Base-by-base conservation (phyloP, 2,888 invertebrate species). In the Phyllotreta striolata region DNA sequence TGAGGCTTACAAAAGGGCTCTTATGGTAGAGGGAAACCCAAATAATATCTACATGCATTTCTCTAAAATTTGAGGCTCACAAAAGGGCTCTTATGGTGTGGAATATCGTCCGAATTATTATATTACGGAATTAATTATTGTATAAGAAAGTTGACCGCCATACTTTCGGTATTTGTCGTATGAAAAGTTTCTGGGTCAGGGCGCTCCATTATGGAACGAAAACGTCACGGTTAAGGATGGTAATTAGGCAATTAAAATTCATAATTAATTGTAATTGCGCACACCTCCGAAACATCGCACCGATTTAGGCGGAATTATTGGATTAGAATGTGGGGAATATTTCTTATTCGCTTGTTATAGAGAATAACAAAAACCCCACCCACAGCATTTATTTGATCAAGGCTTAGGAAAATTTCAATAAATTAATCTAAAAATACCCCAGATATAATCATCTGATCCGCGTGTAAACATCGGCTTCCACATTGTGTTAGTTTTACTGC, bases 161-260 rank as follows among this genome's bases (percentile, higher is more conserved):
- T 24, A 24, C 24, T 24, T 52, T 52, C n/a, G n/a, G n/a, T n/a
- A n/a, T n/a, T 52, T 52, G 5, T 13, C 39, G 3, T 24, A 24
- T 24, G n/a, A n/a, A n/a, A 24, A 24, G 24, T 58, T 58, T 58
- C 58, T 58, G 58, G 58, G 58, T 58, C 58, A 58, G 41, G 41
- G 41, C 49, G 40, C 12, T 24, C 37, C 35, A 58, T 51, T 49
- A 51, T 58, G 51, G 41, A 49, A 37, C 51, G 35, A 24, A 1
- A 24, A 41, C 49, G 58, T 58, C 58, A 58, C 51, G 58, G 51
- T 41, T 51, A 39, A 41, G 49, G 49, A 58, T 58, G 12, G 41
- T 58, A 58, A 58, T 58, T 58, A 58, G 40, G 46, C 40, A 58
- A n/a, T 58, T 58, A 51, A 58, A 58, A 58, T 58, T 58, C 58